phyloP scores from a whole-genome alignment of 2,888 invertebrate genomes.

The Drosophila barbarae region DNA sequence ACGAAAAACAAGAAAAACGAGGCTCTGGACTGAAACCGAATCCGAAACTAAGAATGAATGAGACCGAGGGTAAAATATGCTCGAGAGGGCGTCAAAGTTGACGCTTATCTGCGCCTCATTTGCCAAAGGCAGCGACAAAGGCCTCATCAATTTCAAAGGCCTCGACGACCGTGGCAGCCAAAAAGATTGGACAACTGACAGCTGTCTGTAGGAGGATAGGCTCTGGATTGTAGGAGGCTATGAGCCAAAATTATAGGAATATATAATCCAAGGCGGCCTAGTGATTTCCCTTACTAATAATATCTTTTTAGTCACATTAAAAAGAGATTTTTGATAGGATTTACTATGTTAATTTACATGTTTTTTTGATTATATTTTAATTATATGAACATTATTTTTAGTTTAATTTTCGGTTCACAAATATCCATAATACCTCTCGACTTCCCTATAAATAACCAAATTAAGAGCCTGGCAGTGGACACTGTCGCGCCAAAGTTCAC shows the following conservation, averaged over 20 bases:
- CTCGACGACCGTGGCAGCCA: slow-evolving; percentile 16
- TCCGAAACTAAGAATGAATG: slow-evolving; percentile 19
- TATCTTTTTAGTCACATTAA: neutral
- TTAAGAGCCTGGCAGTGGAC: slow-evolving; percentile 40
- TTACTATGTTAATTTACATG: too few species aligned
- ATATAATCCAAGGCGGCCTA: neutral
- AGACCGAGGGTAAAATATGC: slow-evolving; percentile 29
- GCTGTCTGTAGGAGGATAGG: slow-evolving; percentile 16
- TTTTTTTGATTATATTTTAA: neutral
- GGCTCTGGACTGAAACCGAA: slow-evolving; percentile 16
- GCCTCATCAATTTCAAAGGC: slow-evolving; percentile 67
- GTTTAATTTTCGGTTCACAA: neutral
- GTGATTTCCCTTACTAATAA: neutral
- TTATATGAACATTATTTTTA: too few species aligned
- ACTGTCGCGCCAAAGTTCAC: slow-evolving; percentile 64
- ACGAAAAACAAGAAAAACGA: slow-evolving; percentile 22
- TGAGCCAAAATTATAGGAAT: neutral
- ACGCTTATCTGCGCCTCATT: slow-evolving; percentile 71
- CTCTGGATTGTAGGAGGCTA: slow-evolving; percentile 19
- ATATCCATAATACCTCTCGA: neutral
- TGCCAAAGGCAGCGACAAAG: slow-evolving; percentile 66
- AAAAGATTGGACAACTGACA: slow-evolving; percentile 62
- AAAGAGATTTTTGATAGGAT: too few species aligned
- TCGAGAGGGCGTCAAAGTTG: slow-evolving; percentile 65
- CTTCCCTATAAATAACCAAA: slow-evolving; percentile 24